These are phyloP conservation scores for Chydorus sphaericus DNA, from an alignment of 2,888 invertebrate genomes.

Conservation along the genomic window DNA sequence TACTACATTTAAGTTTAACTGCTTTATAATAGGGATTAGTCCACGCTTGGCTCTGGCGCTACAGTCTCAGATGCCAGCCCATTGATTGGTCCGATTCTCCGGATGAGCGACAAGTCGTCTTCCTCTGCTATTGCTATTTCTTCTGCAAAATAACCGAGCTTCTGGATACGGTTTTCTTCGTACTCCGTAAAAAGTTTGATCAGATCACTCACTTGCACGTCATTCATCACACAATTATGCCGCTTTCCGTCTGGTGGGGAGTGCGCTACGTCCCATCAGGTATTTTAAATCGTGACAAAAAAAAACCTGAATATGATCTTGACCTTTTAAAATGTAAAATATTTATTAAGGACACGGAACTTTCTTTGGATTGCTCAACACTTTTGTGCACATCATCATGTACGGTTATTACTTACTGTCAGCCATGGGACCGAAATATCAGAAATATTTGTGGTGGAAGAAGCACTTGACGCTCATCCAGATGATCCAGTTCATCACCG, in stretches of 20 bases:
- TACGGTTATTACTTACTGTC: slow-evolving; percentile 75
- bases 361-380: slow-evolving; percentile 72
- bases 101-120: slow-evolving; percentile 55
- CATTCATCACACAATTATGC: slow-evolving; percentile 36
- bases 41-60: slow-evolving; percentile 59
- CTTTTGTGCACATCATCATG: slow-evolving; percentile 72
- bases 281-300: too few species aligned
- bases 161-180: slow-evolving; percentile 55
- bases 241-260: slow-evolving; percentile 34
- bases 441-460: slow-evolving; percentile 82
- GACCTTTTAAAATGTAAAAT: too few species aligned
- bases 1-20: too few species aligned
- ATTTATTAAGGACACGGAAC: too few species aligned
- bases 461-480: slow-evolving; percentile 73
- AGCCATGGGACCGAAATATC: slow-evolving; percentile 69
- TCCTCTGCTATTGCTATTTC: slow-evolving; percentile 77
- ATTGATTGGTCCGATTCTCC: slow-evolving; percentile 53
- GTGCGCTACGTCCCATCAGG: slow-evolving; percentile 50
- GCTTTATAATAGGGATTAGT: not conserved
- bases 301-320: too few species aligned
- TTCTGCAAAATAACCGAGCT: slow-evolving; percentile 78
- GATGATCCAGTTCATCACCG: slow-evolving; percentile 69
- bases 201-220: slow-evolving; percentile 34
- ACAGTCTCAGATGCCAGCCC: slow-evolving; percentile 56
- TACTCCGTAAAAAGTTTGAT: slow-evolving; percentile 31